Conservation (phyloP, 2,888 invertebrate genomes). For the Chrysina gloriosa region DNA sequence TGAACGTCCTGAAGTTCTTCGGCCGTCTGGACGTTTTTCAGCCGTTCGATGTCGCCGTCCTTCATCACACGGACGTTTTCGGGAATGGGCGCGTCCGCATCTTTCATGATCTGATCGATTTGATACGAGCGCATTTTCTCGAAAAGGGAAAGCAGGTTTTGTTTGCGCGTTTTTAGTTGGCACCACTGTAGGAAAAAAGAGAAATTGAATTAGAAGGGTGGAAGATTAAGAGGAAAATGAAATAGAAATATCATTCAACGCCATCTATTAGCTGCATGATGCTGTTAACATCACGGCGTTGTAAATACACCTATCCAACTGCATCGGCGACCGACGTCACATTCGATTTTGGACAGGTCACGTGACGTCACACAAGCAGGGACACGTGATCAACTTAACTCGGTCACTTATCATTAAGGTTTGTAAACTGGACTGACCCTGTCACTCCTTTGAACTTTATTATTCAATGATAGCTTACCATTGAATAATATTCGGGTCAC, state of each 20-base stretch:
- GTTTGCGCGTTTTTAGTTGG: constrained; percentile 86
- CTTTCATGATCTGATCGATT: constrained; percentile 81
- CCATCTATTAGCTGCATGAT: no score
- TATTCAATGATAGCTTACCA: no score
- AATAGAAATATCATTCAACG: no score
- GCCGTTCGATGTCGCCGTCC: constrained; percentile 85
- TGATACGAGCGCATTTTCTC: constrained; percentile 95
- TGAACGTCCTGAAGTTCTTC: constrained; percentile 95
- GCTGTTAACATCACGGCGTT: no score
- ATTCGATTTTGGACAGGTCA: constrained; percentile 1
- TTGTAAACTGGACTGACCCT: no score
- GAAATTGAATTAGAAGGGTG: not conserved
- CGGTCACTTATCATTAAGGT: no score
- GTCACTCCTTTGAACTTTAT: no score
- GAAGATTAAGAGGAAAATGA: no score
- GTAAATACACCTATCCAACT: no score
- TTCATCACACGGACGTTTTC: constrained; percentile 85
- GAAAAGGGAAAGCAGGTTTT: constrained; percentile 82
- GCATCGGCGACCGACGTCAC: not conserved
- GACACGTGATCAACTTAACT: no score
- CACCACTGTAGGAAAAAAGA: constrained; percentile 75
- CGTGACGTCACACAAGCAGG: no score
- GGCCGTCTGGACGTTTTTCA: constrained; percentile 81
- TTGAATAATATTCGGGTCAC: no score
- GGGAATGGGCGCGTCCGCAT: constrained; percentile 86